These are phyloP conservation scores for Trichacis sp. DNA, from an alignment of 2,888 invertebrate genomes.

Conservation along the genomic window DNA sequence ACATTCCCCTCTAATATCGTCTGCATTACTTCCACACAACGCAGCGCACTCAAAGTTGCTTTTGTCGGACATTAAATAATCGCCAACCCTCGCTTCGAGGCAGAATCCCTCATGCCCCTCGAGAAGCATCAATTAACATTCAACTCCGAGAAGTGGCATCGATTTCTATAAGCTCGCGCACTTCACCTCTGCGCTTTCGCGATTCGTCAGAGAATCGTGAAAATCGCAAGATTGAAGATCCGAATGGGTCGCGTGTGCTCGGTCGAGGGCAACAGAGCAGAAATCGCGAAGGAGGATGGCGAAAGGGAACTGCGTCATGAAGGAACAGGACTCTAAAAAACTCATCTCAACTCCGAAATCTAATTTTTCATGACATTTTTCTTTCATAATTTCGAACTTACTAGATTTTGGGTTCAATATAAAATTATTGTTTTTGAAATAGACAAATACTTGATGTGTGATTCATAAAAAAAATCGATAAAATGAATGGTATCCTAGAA, in stretches of 20 bases:
- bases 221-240: slow-evolving; percentile 6
- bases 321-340: slow-evolving; percentile 11
- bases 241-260: not conserved
- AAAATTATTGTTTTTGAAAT: no score
- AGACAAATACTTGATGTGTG: no score
- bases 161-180: slow-evolving; percentile 14
- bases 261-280: slow-evolving; percentile 6
- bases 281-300: slow-evolving; percentile 14
- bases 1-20: no score
- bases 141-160: slow-evolving; percentile 16
- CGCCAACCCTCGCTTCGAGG: not conserved
- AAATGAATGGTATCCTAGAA: no score
- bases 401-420: no score
- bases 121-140: slow-evolving; percentile 29
- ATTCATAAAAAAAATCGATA: no score
- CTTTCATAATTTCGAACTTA: no score
- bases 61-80: slow-evolving; percentile 19
- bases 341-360: no score
- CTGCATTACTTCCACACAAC: no score
- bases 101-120: slow-evolving; percentile 16
- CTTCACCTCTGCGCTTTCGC: slow-evolving; percentile 7
- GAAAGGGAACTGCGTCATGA: slow-evolving; percentile 14
- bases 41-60: slow-evolving; percentile 14
- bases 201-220: slow-evolving; percentile 15
- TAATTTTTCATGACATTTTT: no score